These are phyloP conservation scores for Coreius guichenoti DNA, from an alignment of 2,797 vertebrate genomes.

Conservation along the genomic window DNA sequence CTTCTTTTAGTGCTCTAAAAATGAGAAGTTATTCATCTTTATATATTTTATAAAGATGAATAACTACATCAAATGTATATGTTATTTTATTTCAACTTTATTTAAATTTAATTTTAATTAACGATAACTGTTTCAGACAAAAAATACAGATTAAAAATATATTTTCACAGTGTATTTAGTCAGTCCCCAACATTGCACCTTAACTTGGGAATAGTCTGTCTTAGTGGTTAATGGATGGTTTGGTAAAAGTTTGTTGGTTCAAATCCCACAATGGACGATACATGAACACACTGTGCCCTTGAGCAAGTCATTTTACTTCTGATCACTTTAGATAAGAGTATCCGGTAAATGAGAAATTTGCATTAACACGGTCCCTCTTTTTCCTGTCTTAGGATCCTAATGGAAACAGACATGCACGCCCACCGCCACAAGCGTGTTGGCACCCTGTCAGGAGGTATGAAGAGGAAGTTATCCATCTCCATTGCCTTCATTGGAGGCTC, in stretches of 20 bases:
- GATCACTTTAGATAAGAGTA: background rate
- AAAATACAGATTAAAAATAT: background rate
- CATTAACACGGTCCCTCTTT: conserved; percentile 10
- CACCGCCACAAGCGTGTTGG: conserved; percentile 94
- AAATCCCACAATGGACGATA: background rate
- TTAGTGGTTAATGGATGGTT: background rate
- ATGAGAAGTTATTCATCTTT: background rate
- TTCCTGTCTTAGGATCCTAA: conserved; percentile 82
- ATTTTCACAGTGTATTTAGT: background rate
- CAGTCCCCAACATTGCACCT: background rate
- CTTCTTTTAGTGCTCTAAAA: background rate
- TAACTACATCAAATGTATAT: background rate
- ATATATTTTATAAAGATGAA: background rate
- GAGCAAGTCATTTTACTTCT: background rate
- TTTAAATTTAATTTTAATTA: background rate
- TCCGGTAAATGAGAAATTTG: background rate
- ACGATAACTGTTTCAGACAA: background rate
- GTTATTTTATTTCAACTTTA: background rate
- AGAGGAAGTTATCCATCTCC: conserved; percentile 95
- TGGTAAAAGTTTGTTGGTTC: conserved; percentile 3
- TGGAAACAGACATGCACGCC: conserved; percentile 91
- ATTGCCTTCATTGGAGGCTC: conserved; percentile 98
- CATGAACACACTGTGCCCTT: background rate
- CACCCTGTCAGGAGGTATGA: conserved; percentile 95
- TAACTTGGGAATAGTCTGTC: background rate